Evolutionary conservation across 2,113 vertebrate genomes (phyloP), one percentile per base, ranked within the genome.

Genomic region (Xyrauchen texanus): DNA sequence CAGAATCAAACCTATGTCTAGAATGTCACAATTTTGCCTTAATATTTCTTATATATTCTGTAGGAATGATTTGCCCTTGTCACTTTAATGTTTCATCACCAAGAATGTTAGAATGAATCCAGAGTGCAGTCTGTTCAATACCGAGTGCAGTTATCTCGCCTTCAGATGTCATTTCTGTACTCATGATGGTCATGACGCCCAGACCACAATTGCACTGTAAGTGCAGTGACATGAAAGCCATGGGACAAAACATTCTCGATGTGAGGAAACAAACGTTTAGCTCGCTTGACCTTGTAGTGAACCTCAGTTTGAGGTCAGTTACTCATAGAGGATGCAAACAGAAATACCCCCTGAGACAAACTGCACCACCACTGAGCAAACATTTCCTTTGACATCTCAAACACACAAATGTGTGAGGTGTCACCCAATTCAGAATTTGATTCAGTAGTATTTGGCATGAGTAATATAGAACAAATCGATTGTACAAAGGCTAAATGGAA

Each of bases 221-320:
- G 72, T 51, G 72, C 46, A 42, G 58, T 75, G 60, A 75, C 72
- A 52, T 44, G 70, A 47, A 47, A 73, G n/a, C 70, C 21, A 21
- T 15, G 44, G 12, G 72, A 63, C 71, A 63, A 51, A 74, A 47
- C 1, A 3, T 16, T 51, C 16, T 75, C 8, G 0, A 11, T 63
- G 72, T 63, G 60, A 75, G 60, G 16, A 75, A 75, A 75, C 60
- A 75, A 42, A 75, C 16, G 21, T 63, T 63, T 63, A 68, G 13
- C 57, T 79, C 7, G 6, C 69, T 51, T 60, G 52, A 64, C 71
- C 68, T 67, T 12, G 12, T 73, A 11, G n/a, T 13, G 44, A 42
- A 8, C 7, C 34, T 7, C 51, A 80, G 71, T 66, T 10, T 53
- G 51, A 63, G 68, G 60, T 79, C 45, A 68, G 9, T 52, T 60